Base-by-base conservation (phyloP, 2,113 vertebrate genomes). In the Addax nasomaculatus region DNA sequence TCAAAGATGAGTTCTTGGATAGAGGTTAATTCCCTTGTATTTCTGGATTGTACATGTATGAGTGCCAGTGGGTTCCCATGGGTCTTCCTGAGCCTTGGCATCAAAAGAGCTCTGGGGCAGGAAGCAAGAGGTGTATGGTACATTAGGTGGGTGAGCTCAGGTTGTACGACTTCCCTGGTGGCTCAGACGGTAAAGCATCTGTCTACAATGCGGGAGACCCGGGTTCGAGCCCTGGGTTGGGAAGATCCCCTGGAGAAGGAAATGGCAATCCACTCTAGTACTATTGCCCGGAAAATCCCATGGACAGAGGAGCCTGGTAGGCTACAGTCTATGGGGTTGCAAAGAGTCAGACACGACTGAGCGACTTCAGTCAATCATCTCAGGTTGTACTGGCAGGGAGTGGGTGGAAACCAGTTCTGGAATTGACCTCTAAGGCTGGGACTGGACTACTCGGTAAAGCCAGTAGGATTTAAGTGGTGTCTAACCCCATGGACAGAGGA, bases 171-270 rank as follows among this genome's bases (percentile, higher is more conserved):
- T 30, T 62, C 60, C 13, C 13, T 62, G 60, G 12, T 62, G 29
- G 60, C 29, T 62, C 60, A 30, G 13, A 62, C 0, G 6, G 60
- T 62, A 30, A 62, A 30, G 13, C 13, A 30, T 62, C 29, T 62
- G 60, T 30, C 29, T 62, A 7, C 0, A 1, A 62, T 27, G 29
- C 0, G 29, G 13, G 29, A 15, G 29, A 30, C 58, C 58, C 0
- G 0, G 29, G 29, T 62, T 30, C 2, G 29, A 62, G 29, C 58
- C 58, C 58, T 62, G 6, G 29, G 29, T 62, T 62, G 29, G 58
- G 29, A 30, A 60, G 58, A 60, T 60, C 58, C 58, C 58, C 4
- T 60, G 58, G 58, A 30, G 58, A 60, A 30, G 29, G 27, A 60
- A 60, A 60, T 30, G 58, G 12, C 58, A 30, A 60, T 60, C 29